phyloP scores from a whole-genome alignment of 1,140 invertebrate species.

The Euwallacea similis region DNA sequence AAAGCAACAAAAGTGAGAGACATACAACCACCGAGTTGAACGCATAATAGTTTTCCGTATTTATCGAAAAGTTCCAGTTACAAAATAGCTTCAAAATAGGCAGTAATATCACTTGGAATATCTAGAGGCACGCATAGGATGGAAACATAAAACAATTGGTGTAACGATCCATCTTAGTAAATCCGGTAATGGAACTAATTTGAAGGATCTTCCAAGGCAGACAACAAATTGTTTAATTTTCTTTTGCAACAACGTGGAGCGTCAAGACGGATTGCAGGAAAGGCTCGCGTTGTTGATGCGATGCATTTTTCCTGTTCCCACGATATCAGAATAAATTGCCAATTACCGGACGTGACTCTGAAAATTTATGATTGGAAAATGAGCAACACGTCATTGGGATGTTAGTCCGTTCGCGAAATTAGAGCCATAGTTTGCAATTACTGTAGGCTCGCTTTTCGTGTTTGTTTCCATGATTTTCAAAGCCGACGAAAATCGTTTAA shows the following conservation, averaged over 20 bases:
- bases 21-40: too few relatives aligned
- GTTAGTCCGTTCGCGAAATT: neutral
- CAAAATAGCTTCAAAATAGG: too few relatives aligned
- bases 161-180: too few relatives aligned
- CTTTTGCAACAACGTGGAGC: neutral
- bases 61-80: too few relatives aligned
- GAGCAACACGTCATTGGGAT: neutral
- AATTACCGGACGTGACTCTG: constrained; percentile 4
- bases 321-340: constrained; percentile 2
- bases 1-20: too few relatives aligned
- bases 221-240: constrained; percentile 6
- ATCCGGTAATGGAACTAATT: neutral
- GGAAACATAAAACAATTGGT: too few relatives aligned
- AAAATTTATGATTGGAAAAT: constrained; percentile 5
- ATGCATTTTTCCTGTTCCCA: neutral
- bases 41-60: too few relatives aligned
- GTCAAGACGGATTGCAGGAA: neutral
- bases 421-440: too few relatives aligned
- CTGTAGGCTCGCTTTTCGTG: too few relatives aligned
- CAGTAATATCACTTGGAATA: too few relatives aligned
- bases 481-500: neutral
- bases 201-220: neutral
- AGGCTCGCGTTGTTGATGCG: neutral
- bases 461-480: too few relatives aligned
- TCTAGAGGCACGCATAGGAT: too few relatives aligned